These are phyloP conservation scores for Alethe castanea DNA, from an alignment of 2,113 vertebrate species.

Conservation along the genomic window DNA sequence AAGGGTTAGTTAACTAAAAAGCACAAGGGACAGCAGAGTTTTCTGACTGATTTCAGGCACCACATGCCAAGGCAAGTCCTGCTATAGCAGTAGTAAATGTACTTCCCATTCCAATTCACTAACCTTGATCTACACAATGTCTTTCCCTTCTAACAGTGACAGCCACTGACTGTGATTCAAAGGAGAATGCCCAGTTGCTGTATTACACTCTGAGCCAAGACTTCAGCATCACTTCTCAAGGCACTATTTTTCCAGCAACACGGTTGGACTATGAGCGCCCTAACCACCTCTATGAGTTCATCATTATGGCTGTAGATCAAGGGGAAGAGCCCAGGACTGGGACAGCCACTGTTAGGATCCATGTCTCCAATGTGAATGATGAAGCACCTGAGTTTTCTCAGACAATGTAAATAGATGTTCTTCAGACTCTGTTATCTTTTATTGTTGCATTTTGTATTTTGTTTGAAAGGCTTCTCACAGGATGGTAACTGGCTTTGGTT, in stretches of 20 bases:
- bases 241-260: conserved; percentile 81
- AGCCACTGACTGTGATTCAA: conserved; percentile 86
- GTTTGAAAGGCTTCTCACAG: not conserved
- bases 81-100: not conserved
- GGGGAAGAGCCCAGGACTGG: conserved; percentile 82
- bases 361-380: conserved; percentile 88
- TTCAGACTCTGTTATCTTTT: not conserved
- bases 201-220: conserved; percentile 86
- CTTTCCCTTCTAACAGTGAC: conserved; percentile 72
- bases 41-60: not conserved
- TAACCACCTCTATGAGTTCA: conserved; percentile 88
- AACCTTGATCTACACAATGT: not conserved
- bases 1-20: not conserved
- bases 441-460: not conserved
- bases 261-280: conserved; percentile 82
- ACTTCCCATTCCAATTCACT: not conserved
- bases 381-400: conserved; percentile 86
- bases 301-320: conserved; percentile 86
- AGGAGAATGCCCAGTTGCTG: conserved; percentile 80
- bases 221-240: conserved; percentile 83
- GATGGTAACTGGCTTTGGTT: not conserved
- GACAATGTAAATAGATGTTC: conserved; percentile 72
- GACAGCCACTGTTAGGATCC: conserved; percentile 84
- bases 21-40: not conserved
- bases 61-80: not conserved